These are phyloP conservation scores for Leucophenga varia DNA, from an alignment of 1,140 invertebrate genomes.

Conservation along the genomic window DNA sequence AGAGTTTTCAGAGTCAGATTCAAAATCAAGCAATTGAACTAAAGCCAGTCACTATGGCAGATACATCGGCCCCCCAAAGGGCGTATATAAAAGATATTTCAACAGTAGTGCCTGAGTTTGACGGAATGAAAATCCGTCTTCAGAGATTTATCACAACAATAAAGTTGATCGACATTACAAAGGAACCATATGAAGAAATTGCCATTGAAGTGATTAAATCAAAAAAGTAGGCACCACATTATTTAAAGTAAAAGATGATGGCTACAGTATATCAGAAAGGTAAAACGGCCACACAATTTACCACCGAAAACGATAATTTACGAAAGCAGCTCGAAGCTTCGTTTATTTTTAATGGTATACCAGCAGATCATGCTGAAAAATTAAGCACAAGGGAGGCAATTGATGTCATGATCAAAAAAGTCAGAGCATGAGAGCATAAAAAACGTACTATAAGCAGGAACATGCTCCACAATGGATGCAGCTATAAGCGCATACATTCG, in stretches of 20 bases:
- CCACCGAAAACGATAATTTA: not conserved
- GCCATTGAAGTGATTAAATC: not conserved
- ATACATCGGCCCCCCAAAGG: not conserved
- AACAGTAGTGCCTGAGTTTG: not conserved
- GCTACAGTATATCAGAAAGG: not conserved
- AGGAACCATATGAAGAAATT: not conserved
- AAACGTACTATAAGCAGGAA: too few species aligned
- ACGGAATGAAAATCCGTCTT: not conserved
- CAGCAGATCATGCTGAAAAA: not conserved
- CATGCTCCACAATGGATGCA: not conserved
- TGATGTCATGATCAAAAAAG: not conserved
- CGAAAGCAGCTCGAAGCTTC: not conserved
- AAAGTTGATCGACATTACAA: not conserved
- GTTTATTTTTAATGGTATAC: not conserved
- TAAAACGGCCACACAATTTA: not conserved
- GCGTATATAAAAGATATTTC: not conserved
- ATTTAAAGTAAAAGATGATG: not conserved
- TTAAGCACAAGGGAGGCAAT: not conserved
- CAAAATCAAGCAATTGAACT: not conserved
- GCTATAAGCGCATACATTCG: not conserved
- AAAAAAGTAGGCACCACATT: not conserved
- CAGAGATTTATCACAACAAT: not conserved
- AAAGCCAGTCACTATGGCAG: not conserved
- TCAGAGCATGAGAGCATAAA: too few species aligned
- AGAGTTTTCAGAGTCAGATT: too few species aligned